Evolutionary conservation across 53 echinoderm and acorn worm species (phyloP), one percentile per base, ranked within the genome.

Genomic region (Paelopatides confundens): DNA sequence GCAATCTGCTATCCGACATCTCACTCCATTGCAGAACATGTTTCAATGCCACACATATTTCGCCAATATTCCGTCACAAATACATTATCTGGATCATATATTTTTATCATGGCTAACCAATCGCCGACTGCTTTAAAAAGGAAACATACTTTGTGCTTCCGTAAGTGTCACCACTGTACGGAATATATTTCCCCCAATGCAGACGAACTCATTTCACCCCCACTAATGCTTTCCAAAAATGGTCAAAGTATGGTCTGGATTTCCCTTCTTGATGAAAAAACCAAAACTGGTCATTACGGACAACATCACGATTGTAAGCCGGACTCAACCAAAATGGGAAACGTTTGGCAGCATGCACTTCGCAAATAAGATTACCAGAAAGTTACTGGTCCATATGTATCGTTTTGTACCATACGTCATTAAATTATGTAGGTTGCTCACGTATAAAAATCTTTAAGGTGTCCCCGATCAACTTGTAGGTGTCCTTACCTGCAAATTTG

Each of bases 291-390:
- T 82, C 83, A n/a, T 34, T 27, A 39, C 83, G 83, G 2, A 82
- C 38, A 18, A 82, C 83, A 40, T 82, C 38, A 35, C 83, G 63
- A 38, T 63, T 58, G 30, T 64, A 64, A 1, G 83, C 83, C 1
- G 83, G 63, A 30, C 83, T 82, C 63, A 82, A 23, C 83, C 83
- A 82, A 62, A 82, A 82, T 23, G 83, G 83, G 6, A 64, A 82
- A 23, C 34, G 37, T 40, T 82, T 82, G 3, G 35, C 83, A n/a
- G 83, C 63, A 14, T 82, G n/a, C n/a, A n/a, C n/a, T n/a, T n/a
- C n/a, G n/a, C n/a, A n/a, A n/a, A n/a, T n/a, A n/a, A n/a, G n/a
- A n/a, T n/a, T n/a, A n/a, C n/a, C n/a, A n/a, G n/a, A n/a, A n/a
- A n/a, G n/a, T n/a, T n/a, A n/a, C n/a, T n/a, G n/a, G n/a, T n/a